Evolutionary conservation across 2,113 vertebrate genomes (phyloP).

Genomic region (Tretioscincus oriximinensis): DNA sequence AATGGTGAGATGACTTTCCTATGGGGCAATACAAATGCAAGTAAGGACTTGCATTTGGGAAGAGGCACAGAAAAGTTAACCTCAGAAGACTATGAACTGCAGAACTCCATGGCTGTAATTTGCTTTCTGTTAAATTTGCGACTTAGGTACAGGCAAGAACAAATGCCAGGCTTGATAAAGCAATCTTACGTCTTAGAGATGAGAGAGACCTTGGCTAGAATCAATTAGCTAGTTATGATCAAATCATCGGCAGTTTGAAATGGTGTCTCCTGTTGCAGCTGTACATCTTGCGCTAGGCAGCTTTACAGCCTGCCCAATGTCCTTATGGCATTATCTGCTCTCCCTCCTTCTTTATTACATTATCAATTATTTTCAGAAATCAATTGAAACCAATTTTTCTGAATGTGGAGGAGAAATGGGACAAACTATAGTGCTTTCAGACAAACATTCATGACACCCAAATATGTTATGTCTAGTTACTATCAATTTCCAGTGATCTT

Average conservation of each 20-base stretch:
- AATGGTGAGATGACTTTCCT: no score
- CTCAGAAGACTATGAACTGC: not conserved
- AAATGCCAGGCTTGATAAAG: not conserved
- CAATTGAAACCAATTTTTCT: slow-evolving; percentile 23
- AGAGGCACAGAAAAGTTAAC: not conserved
- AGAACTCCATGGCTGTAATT: not conserved
- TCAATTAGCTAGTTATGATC: slow-evolving; percentile 30
- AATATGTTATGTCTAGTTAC: not conserved
- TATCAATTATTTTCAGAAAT: slow-evolving; percentile 35
- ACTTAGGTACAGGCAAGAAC: not conserved
- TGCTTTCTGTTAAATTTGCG: not conserved
- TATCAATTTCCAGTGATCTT: not conserved
- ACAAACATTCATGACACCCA: not conserved
- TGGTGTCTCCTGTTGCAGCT: not conserved
- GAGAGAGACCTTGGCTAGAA: slow-evolving; percentile 13
- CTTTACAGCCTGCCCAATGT: slow-evolving; percentile 12
- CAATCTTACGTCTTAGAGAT: not conserved
- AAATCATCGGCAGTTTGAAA: slow-evolving; percentile 33
- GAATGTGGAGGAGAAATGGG: slow-evolving; percentile 5
- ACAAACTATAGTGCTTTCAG: slow-evolving; percentile 3
- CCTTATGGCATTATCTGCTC: slow-evolving; percentile 9
- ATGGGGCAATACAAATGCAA: not conserved
- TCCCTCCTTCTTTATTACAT: slow-evolving; percentile 17
- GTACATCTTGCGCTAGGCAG: slow-evolving; percentile 1
- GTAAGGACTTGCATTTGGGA: not conserved